phyloP scores from a whole-genome alignment of 2,888 invertebrate genomes.

The Meteorus colon region DNA sequence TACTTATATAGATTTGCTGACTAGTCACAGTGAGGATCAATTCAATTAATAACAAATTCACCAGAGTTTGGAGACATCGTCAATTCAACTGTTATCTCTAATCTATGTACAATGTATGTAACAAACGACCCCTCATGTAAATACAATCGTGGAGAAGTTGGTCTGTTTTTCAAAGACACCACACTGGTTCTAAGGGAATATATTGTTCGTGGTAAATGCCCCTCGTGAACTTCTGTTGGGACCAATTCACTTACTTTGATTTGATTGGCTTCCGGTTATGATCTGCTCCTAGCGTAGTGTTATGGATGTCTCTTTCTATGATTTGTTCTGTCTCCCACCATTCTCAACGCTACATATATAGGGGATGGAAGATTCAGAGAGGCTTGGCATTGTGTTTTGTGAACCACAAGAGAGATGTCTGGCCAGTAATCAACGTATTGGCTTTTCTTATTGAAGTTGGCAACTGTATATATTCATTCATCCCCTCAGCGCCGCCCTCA shows the following conservation, averaged over 20 bases:
- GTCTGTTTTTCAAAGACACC: not conserved
- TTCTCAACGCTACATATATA: conserved; percentile 36
- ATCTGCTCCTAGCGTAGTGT: conserved; percentile 56
- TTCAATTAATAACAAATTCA: not conserved
- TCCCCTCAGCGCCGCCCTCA: conserved; percentile 48
- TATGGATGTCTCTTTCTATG: not conserved
- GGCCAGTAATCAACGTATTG: conserved; percentile 68
- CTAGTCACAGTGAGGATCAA: not conserved
- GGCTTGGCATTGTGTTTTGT: conserved; percentile 65
- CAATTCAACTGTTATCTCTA: not conserved
- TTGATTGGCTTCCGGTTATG: conserved; percentile 69
- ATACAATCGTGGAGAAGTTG: not conserved
- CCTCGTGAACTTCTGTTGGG: conserved; percentile 44
- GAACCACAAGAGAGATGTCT: conserved; percentile 56
- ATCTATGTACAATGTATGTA: not conserved
- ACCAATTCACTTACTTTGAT: conserved; percentile 73
- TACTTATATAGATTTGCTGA: not conserved
- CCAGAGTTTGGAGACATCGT: not conserved
- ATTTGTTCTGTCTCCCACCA: conserved; percentile 22
- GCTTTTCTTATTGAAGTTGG: conserved; percentile 68
- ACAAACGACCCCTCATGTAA: not conserved
- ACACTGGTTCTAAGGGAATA: not conserved
- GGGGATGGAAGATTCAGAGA: conserved; percentile 45
- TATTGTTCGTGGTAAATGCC: not conserved
- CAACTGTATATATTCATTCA: conserved; percentile 49